A percentile compares a stretch with the other conserved stretches of the same genome.
Evolutionary conservation across 2,797 vertebrate genomes (phyloP).

Genomic region (Catostomus latipinnis): DNA sequence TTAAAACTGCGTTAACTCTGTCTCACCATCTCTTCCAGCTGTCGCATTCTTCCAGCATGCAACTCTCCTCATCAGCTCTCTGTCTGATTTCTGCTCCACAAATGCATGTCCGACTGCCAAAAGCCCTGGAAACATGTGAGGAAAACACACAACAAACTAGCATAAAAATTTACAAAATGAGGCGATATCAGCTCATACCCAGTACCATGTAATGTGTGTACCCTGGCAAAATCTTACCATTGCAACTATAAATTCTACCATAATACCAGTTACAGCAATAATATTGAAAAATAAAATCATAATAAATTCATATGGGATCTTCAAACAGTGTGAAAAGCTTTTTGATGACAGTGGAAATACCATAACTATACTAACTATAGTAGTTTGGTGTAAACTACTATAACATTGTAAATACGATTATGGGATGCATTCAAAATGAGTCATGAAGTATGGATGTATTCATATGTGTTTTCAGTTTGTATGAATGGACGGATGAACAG

Average conservation of each 20-base stretch:
- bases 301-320: no score
- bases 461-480: conserved; percentile 69
- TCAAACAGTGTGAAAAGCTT: no score
- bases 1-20: neutral
- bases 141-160: conserved; percentile 14
- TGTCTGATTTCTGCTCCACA: conserved; percentile 1
- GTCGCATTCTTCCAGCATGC: conserved; percentile 78
- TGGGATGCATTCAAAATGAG: no score
- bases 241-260: no score
- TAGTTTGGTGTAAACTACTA: neutral
- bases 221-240: no score
- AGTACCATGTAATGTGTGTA: no score
- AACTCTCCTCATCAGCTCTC: neutral
- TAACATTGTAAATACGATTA: no score
- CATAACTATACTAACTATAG: neutral
- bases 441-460: neutral
- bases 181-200: no score
- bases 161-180: neutral
- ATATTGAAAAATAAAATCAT: no score
- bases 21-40: conserved; percentile 64
- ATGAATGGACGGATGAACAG: conserved; percentile 80
- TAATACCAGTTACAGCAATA: no score
- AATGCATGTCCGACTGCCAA: neutral
- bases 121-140: conserved; percentile 35
- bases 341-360: neutral